Conservation (phyloP, 2,888 invertebrate genomes). For the Amphimallon solstitiale region DNA sequence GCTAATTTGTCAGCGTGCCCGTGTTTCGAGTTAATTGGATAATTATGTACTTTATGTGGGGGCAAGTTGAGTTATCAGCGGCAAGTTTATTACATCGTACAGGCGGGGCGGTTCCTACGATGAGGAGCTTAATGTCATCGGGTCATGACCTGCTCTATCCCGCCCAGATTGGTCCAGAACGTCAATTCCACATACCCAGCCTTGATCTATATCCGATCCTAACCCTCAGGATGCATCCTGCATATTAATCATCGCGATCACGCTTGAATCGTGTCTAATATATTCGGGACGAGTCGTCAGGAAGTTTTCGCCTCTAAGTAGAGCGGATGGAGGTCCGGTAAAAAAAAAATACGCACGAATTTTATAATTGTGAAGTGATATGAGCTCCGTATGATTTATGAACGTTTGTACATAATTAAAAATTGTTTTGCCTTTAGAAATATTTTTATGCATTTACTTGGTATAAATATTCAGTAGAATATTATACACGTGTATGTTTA, state of each 20-base stretch:
- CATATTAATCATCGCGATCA: constrained; percentile 18
- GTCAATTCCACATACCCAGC: constrained; percentile 28
- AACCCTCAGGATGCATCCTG: constrained; percentile 28
- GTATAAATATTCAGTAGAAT: too few species aligned
- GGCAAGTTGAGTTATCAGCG: constrained; percentile 34
- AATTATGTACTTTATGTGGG: constrained; percentile 30
- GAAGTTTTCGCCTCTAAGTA: neutral
- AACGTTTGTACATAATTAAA: too few species aligned
- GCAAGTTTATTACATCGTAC: constrained; percentile 35
- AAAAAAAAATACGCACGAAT: too few species aligned
- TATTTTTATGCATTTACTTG: too few species aligned
- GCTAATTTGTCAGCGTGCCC: constrained; percentile 28
- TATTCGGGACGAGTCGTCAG: neutral
- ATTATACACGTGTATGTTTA: too few species aligned
- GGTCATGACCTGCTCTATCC: constrained; percentile 41
- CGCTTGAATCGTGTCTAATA: neutral
- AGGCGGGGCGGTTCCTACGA: constrained; percentile 39
- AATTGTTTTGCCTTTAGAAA: too few species aligned
- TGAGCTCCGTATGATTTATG: too few species aligned
- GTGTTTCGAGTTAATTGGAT: constrained; percentile 29
- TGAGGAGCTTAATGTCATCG: constrained; percentile 43
- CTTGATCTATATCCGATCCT: constrained; percentile 35
- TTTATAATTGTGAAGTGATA: too few species aligned
- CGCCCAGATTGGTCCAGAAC: constrained; percentile 29
- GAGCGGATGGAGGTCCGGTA: neutral